Base-by-base conservation (phyloP, 2,888 invertebrate genomes). In the Seladonia tumulorum region DNA sequence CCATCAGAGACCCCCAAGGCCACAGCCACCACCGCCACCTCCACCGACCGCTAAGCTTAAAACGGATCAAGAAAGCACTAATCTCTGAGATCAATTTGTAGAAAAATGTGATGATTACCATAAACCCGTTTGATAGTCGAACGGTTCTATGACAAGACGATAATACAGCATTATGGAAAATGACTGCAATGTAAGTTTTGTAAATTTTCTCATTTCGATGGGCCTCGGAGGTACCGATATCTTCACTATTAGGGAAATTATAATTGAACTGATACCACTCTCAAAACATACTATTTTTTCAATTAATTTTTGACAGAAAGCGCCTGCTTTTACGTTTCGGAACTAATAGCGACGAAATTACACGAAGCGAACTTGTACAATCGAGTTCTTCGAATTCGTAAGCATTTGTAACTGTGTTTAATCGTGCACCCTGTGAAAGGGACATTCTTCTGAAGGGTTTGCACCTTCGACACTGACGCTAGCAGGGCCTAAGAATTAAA, bases 21-120 rank as follows among this genome's bases (percentile, higher is more conserved):
- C 95, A 5, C 95, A 95, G 72, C 95, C 95, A n/a, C 95, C 95
- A 0, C 95, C 95, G 1, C 95, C 95, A 16, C 95, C 95, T 72
- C 94, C 94, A 35, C 94, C 94, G 5, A 93, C 90, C 7, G 83
- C 86, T 53, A 90, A 93, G 76, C 89, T 92, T 53, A 94, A 95
- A 82, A 92, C 92, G 45, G 95, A 95, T 57, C 93, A 94, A 57
- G 95, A 95, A 87, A 95, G 95, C 88, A 95, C 95, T 70, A 95
- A 95, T 90, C 93, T 95, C 68, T 95, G 93, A 88, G 35, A 76
- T 22, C 60, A 53, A 73, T n/a, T 35, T 72, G 49, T 80, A 75
- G 35, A 47, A 86, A 79, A 83, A 53, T 63, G 79, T 77, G 75
- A 77, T 77, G 75, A 80, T 82, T 82, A 72, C 35, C 71, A 78